Conservation (phyloP, 2,797 vertebrate genomes). For the Xyrichtys novacula region DNA sequence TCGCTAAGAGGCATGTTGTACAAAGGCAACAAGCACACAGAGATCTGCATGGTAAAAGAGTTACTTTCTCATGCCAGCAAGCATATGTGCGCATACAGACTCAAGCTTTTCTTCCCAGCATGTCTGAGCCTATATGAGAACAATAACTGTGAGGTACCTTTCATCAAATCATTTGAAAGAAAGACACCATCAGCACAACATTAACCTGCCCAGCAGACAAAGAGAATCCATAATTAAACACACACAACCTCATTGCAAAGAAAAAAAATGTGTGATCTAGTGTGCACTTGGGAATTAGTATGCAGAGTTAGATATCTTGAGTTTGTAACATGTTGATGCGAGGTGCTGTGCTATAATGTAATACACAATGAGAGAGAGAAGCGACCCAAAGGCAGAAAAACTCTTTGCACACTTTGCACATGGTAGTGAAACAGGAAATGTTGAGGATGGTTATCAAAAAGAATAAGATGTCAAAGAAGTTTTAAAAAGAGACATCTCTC, state of each 20-base stretch:
- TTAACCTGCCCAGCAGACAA: constrained; percentile 40
- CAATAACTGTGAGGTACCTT: constrained; percentile 38
- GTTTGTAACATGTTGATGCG: background rate
- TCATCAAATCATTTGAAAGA: constrained; percentile 39
- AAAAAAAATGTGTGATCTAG: constrained; percentile 11
- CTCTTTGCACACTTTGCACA: too few species aligned
- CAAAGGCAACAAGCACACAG: background rate
- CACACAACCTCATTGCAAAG: background rate
- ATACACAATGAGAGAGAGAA: too few species aligned
- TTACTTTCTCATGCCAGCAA: background rate
- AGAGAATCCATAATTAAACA: constrained; percentile 37
- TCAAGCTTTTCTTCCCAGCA: constrained; percentile 36
- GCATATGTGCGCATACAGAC: constrained; percentile 1
- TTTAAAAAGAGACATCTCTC: too few species aligned
- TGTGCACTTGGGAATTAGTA: background rate
- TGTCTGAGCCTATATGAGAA: constrained; percentile 56
- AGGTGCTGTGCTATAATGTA: too few species aligned
- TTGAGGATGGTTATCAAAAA: too few species aligned
- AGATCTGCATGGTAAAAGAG: constrained; percentile 21
- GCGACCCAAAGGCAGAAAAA: too few species aligned
- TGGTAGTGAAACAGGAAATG: too few species aligned
- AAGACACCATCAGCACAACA: constrained; percentile 37
- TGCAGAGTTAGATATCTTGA: background rate
- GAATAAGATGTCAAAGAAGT: too few species aligned
- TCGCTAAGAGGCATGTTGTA: background rate